Evolutionary conservation across 2,888 invertebrate genomes (phyloP).

Genomic region (Helobdella robusta): DNA sequence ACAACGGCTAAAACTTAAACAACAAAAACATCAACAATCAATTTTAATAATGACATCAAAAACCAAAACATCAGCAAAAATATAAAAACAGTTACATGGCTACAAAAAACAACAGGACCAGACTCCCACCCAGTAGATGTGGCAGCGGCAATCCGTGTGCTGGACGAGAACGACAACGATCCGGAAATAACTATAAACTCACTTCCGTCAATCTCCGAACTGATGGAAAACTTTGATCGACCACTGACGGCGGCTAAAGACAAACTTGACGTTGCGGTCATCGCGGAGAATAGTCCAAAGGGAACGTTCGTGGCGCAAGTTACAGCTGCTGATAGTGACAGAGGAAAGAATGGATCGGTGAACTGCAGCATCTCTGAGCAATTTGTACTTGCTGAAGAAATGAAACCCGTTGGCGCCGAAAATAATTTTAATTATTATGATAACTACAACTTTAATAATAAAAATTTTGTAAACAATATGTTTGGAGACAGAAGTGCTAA

Average conservation of each 20-base stretch:
- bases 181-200: conserved; percentile 30
- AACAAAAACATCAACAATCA: too few species aligned
- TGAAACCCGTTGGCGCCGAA: neutral
- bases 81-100: too few species aligned
- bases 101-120: conserved; percentile 11
- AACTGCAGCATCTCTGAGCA: conserved; percentile 19
- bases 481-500: too few species aligned
- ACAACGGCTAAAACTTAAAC: too few species aligned
- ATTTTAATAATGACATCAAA: too few species aligned
- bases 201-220: conserved; percentile 20
- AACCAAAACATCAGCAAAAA: too few species aligned
- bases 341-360: conserved; percentile 27
- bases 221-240: neutral
- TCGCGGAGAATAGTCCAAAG: conserved; percentile 27
- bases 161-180: conserved; percentile 33
- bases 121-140: conserved; percentile 29
- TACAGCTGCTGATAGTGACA: conserved; percentile 26
- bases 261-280: conserved; percentile 24
- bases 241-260: too few species aligned
- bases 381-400: neutral
- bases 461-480: too few species aligned
- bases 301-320: conserved; percentile 30
- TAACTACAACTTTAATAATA: too few species aligned
- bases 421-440: too few species aligned
- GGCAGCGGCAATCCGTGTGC: conserved; percentile 27